Conservation (phyloP, 1,140 invertebrate species). For the Aculops lycopersici region DNA sequence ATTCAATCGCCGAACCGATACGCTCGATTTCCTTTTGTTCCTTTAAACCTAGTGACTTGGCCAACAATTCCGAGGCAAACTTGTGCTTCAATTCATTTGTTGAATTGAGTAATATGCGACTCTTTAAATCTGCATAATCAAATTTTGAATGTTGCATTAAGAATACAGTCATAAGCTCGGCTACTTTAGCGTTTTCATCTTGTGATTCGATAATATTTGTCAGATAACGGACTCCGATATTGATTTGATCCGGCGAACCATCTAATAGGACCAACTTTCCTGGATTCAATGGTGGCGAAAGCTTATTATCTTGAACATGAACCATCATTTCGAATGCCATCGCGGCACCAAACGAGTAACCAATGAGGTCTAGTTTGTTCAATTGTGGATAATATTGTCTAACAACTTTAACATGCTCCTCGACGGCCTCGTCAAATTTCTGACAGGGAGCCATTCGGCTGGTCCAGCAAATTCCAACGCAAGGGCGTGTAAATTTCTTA, state of each 20-base stretch:
- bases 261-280: slow-evolving; percentile 31
- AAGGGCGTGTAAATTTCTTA: slow-evolving; percentile 3
- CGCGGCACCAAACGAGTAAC: slow-evolving; percentile 72
- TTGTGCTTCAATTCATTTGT: not conserved
- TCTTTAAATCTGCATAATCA: not conserved
- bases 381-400: not conserved
- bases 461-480: slow-evolving; percentile 6
- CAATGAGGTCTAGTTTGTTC: slow-evolving; percentile 37
- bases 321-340: slow-evolving; percentile 71
- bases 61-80: not conserved
- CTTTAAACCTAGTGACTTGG: slow-evolving; percentile 1
- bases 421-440: slow-evolving; percentile 1
- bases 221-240: not conserved
- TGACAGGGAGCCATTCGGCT: not conserved
- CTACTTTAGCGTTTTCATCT: slow-evolving; percentile 1
- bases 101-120: not conserved
- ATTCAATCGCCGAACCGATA: slow-evolving; percentile 21
- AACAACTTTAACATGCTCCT: slow-evolving; percentile 1
- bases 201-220: not conserved
- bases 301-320: slow-evolving; percentile 28
- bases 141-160: not conserved
- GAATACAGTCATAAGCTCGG: not conserved
- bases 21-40: slow-evolving; percentile 21
- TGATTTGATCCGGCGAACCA: slow-evolving; percentile 32
- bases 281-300: slow-evolving; percentile 24